Evolutionary conservation across 2,113 vertebrate species (phyloP).

Genomic region (Athene cunicularia): DNA sequence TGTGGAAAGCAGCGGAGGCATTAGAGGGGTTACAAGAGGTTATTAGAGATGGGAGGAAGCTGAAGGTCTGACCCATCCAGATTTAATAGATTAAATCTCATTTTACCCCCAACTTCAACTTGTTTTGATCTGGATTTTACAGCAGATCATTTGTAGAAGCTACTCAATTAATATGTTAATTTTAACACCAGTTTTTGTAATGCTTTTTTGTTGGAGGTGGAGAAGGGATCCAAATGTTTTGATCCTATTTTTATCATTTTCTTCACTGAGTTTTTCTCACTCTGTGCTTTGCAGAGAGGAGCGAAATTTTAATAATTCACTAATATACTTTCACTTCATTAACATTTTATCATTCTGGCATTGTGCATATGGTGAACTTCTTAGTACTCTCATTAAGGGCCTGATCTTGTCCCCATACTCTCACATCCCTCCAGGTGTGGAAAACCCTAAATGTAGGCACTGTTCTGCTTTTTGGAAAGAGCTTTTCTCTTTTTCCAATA

Average conservation of each 20-base stretch:
- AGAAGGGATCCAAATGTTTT: slow-evolving; percentile 53
- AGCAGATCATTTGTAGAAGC: slow-evolving; percentile 26
- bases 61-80: neutral
- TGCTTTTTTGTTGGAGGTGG: slow-evolving; percentile 37
- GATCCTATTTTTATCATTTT: slow-evolving; percentile 56
- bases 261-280: slow-evolving; percentile 41
- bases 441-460: neutral
- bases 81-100: neutral
- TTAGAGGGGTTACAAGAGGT: neutral
- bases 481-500: slow-evolving; percentile 7
- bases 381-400: slow-evolving; percentile 35
- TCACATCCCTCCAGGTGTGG: neutral
- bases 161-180: slow-evolving; percentile 53
- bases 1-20: neutral
- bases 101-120: neutral
- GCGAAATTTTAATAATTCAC: slow-evolving; percentile 62
- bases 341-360: slow-evolving; percentile 59
- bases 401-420: neutral
- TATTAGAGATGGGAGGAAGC: neutral
- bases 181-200: slow-evolving; percentile 47
- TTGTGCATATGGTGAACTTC: slow-evolving; percentile 50
- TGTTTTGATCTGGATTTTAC: slow-evolving; percentile 29
- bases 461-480: slow-evolving; percentile 6
- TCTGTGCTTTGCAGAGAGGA: slow-evolving; percentile 42
- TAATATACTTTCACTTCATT: slow-evolving; percentile 71